Base-by-base conservation (phyloP, 2,888 invertebrate genomes). In the Magallana nippona region DNA sequence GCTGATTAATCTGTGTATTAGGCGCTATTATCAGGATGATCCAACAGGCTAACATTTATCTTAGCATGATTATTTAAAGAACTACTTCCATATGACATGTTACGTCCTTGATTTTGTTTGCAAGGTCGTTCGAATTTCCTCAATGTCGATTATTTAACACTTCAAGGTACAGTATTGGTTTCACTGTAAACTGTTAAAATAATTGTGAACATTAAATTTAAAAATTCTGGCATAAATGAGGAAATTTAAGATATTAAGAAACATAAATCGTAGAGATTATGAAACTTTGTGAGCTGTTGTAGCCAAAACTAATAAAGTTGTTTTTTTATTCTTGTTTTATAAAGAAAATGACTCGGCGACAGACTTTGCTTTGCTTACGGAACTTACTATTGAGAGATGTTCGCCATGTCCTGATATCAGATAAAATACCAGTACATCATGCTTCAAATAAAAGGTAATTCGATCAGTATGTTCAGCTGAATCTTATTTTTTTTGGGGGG, bases 261-360 rank as follows among this genome's bases (percentile, higher is more conserved):
- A 71, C 27, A 27, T 17, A 11, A 19, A 62, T 62, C 11, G 0
- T 8, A 8, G 19, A 11, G 10, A 62, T 22, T 22, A 32, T 13
- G 32, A 32, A 27, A 10, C 32, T 27, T 71, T 22, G 22, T 71
- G 22, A n/a, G 11, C 10, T 71, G 15, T 13, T 13, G 2, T 27
- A 15, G 32, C 15, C 13, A 27, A 27, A 71, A 3, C 10, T 71
- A 32, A 11, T 13, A 15, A 15, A 2, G 15, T 5, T 60, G 19
- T 60, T 17, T 60, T 60, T 60, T 17, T 60, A 0, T 5, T 44
- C 44, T 44, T 0, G n/a, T 60, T 60, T 19, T 17, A 5, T 19
- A n/a, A n/a, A 60, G 60, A 71, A 27, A 22, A 71, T 71, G 71
- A 71, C 71, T 27, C 27, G 11, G 71, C 22, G 71, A 15, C 71